Conservation (phyloP, 2,113 vertebrate genomes). For the Dermatemys mawii region DNA sequence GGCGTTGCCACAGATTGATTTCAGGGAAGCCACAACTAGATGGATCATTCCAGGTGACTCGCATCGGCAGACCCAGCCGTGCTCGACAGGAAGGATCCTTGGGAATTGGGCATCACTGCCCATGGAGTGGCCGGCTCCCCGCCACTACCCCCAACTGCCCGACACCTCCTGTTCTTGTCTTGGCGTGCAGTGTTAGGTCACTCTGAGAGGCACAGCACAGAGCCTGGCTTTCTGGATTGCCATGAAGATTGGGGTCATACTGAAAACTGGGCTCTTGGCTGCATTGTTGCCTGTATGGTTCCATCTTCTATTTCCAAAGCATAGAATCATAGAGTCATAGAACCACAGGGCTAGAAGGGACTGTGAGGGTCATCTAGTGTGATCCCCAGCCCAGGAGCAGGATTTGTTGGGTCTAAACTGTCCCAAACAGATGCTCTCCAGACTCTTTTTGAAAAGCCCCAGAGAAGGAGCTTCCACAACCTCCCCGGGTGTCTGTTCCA, state of each 20-base stretch:
- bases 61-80: rapidly evolving
- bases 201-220: neutral
- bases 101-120: neutral
- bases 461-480: neutral
- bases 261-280: neutral
- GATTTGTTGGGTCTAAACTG: neutral
- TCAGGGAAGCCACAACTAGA: neutral
- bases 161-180: neutral
- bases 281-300: neutral
- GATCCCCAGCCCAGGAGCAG: neutral
- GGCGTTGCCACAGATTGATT: neutral
- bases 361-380: neutral
- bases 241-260: neutral
- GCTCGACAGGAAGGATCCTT: rapidly evolving
- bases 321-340: neutral
- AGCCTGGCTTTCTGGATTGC: neutral
- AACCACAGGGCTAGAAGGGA: neutral
- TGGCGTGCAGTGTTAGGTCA: rapidly evolving
- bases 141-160: rapidly evolving
- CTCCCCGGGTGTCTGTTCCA: neutral
- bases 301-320: neutral
- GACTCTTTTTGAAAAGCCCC: neutral
- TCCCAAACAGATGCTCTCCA: neutral
- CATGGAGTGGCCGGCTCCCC: too few relatives aligned
- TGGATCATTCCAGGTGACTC: neutral